phyloP scores from a whole-genome alignment of 2,113 vertebrate species.

The Percopsis transmontana region DNA sequence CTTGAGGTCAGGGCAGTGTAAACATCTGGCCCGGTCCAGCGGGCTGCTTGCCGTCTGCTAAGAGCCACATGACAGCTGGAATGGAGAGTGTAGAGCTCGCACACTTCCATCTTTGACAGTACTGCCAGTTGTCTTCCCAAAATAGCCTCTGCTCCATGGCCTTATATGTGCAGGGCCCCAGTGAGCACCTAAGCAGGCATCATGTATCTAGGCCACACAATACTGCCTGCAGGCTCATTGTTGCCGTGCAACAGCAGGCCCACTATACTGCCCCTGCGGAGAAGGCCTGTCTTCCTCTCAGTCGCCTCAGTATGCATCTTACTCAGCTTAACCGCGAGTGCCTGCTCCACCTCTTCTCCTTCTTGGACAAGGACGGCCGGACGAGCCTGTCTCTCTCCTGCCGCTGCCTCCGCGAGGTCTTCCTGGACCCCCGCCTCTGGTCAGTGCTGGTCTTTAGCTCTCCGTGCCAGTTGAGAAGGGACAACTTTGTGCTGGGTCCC shows the following conservation, averaged over 20 bases:
- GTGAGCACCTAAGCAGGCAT: conserved; percentile 69
- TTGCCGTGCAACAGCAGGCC: conserved; percentile 56
- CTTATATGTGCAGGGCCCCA: conserved; percentile 88
- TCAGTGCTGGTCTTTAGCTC: conserved; percentile 83
- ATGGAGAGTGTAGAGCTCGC: conserved; percentile 58
- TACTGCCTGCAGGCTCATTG: conserved; percentile 52
- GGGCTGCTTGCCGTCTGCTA: conserved; percentile 54
- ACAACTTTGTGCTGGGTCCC: conserved; percentile 87
- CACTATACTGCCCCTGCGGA: conserved; percentile 23
- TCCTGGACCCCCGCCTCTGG: conserved; percentile 88
- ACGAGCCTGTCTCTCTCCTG: conserved; percentile 85
- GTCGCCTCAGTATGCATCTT: conserved; percentile 78
- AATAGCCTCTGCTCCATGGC: conserved; percentile 84
- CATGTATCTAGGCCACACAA: conserved; percentile 75
- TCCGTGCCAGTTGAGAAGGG: conserved; percentile 82
- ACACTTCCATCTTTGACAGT: conserved; percentile 68
- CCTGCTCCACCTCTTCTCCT: conserved; percentile 91
- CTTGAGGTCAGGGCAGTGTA: conserved; percentile 55
- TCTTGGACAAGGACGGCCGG: conserved; percentile 89
- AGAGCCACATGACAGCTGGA: conserved; percentile 72
- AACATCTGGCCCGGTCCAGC: conserved; percentile 66
- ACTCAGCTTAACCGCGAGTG: conserved; percentile 88
- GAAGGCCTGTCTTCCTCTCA: conserved; percentile 37
- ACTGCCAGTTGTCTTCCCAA: conserved; percentile 82
- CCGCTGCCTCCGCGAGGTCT: conserved; percentile 76